A percentile compares a stretch with the other conserved stretches of the same genome.
Evolutionary conservation across 2,888 invertebrate species (phyloP).

Genomic region (Phyto melanocephala): DNA sequence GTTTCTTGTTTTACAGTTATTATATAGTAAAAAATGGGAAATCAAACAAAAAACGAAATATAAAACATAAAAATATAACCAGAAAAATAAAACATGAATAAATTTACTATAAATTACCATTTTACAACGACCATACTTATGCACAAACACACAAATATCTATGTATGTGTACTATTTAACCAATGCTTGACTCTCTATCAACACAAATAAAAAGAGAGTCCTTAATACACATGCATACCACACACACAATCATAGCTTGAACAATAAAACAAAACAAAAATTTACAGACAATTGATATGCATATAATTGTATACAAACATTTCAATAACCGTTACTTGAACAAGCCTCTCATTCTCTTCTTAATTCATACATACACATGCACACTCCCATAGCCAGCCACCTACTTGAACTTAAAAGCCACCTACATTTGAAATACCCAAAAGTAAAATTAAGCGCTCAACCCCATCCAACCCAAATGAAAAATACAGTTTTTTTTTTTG

Average conservation of each 20-base stretch:
- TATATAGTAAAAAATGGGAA: neutral
- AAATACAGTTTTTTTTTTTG: slow-evolving; percentile 27
- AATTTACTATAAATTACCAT: slow-evolving; percentile 65
- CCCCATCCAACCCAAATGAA: slow-evolving; percentile 36
- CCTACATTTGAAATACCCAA: slow-evolving; percentile 16
- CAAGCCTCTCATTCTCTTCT: slow-evolving; percentile 27
- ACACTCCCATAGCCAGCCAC: neutral
- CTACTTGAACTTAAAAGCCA: neutral
- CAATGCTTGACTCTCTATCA: neutral
- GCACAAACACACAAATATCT: slow-evolving; percentile 21
- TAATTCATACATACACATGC: neutral
- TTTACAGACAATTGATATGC: neutral
- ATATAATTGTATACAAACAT: slow-evolving; percentile 54
- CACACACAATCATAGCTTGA: neutral
- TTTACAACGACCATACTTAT: slow-evolving; percentile 56
- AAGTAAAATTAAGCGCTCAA: slow-evolving; percentile 39
- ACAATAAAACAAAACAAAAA: too few relatives aligned
- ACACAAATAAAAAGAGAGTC: neutral
- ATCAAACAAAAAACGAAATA: neutral
- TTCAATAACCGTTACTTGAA: slow-evolving; percentile 61
- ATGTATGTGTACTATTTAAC: neutral
- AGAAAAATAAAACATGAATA: slow-evolving; percentile 62
- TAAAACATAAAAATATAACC: slow-evolving; percentile 19
- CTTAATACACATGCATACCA: slow-evolving; percentile 25
- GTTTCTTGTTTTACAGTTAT: too few relatives aligned